Conservation (phyloP, 2,113 vertebrate genomes). For the Pterocles gutturalis region DNA sequence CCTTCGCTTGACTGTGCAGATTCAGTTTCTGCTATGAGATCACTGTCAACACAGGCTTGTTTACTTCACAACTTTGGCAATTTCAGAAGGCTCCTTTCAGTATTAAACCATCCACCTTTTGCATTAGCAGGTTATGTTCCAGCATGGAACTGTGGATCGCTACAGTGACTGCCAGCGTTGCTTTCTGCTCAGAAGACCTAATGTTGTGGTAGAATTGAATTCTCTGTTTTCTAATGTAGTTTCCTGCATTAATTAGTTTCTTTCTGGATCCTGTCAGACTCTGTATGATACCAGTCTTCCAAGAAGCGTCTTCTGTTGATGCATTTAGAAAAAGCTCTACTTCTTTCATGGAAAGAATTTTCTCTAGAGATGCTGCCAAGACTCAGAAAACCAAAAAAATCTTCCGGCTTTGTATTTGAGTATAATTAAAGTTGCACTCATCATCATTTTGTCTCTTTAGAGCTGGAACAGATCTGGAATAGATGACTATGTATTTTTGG, state of each 20-base stretch:
- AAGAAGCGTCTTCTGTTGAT: conserved; percentile 16
- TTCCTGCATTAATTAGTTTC: conserved; percentile 15
- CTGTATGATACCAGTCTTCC: neutral
- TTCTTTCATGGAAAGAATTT: conserved; percentile 5
- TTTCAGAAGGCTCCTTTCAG: neutral
- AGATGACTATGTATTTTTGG: conserved; percentile 1
- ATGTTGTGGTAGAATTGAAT: conserved; percentile 5
- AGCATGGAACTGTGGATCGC: neutral
- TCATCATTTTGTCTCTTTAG: neutral
- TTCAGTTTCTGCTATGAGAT: neutral
- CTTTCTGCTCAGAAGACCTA: neutral
- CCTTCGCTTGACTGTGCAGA: neutral
- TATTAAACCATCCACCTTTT: neutral
- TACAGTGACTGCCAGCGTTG: neutral
- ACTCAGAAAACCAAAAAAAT: neutral
- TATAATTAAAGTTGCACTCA: conserved; percentile 4
- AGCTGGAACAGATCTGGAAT: neutral
- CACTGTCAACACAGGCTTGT: neutral
- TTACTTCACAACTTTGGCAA: neutral
- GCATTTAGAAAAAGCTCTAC: neutral
- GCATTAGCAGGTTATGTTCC: neutral
- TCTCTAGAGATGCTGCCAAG: conserved; percentile 10
- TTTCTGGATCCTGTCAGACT: neutral
- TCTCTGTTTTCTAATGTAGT: neutral
- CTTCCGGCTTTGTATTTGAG: neutral